A percentile compares a stretch with the other conserved stretches of the same genome.
These are phyloP conservation scores for Aelia acuminata DNA, from an alignment of 2,888 invertebrate genomes.

Conservation along the genomic window DNA sequence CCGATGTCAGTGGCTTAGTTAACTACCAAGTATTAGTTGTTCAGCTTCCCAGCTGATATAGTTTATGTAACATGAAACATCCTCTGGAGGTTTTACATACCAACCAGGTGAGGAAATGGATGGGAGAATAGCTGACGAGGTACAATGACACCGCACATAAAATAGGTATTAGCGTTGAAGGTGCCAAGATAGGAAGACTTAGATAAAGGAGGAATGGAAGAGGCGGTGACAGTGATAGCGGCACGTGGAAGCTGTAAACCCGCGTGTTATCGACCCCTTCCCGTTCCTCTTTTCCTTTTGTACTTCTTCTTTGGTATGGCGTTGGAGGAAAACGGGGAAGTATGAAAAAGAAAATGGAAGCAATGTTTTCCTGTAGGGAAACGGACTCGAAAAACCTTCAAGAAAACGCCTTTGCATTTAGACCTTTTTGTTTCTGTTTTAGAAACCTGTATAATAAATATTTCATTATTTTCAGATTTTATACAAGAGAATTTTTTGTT, in stretches of 20 bases:
- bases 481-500: too few relatives aligned
- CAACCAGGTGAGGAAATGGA: not conserved
- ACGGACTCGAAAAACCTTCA: not conserved
- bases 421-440: too few relatives aligned
- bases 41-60: too few relatives aligned
- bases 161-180: not conserved
- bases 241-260: constrained; percentile 37
- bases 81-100: too few relatives aligned
- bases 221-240: not conserved
- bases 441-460: too few relatives aligned
- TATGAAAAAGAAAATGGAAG: not conserved
- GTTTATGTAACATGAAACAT: too few relatives aligned
- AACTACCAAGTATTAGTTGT: too few relatives aligned
- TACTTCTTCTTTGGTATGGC: not conserved
- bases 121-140: not conserved
- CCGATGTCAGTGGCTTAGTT: too few relatives aligned
- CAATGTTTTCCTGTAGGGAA: not conserved
- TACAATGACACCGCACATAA: constrained; percentile 27
- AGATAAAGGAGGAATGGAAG: not conserved
- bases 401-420: not conserved
- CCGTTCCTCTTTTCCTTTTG: not conserved
- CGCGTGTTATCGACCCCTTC: not conserved
- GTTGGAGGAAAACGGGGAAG: not conserved
- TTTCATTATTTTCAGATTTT: too few relatives aligned
- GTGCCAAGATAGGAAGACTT: not conserved